Evolutionary conservation across 1,140 invertebrate species (phyloP), one percentile per base, ranked within the genome.

Genomic region (Orius laevigatus): DNA sequence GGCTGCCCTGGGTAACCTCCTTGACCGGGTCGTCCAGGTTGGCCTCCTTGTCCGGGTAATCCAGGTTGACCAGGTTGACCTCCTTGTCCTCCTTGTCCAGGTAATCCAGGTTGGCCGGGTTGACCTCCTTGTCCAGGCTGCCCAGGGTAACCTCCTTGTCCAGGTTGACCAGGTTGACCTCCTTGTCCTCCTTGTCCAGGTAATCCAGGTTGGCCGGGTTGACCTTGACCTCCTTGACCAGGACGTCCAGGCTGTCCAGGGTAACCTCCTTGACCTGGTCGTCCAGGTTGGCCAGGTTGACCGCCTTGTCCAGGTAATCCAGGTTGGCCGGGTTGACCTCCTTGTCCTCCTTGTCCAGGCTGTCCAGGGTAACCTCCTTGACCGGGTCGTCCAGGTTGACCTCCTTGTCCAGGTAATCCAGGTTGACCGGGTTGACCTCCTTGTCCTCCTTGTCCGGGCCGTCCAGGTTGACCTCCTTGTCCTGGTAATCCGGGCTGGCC

Each of bases 121-220:
- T n/a, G n/a, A n/a, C n/a, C n/a, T n/a, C n/a, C n/a, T n/a, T n/a
- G 18, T 2, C 54, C 54, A 43, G 54, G 52, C 41, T 40, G 35
- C 31, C 20, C 38, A 16, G 36, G 25, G 10, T 15, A 14, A 11
- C 53, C n/a, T 49, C 50, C 49, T 15, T 4, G 19, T 14, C 51
- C 49, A 36, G 57, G 49, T n/a, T 54, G 32, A 44, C 48, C 56
- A 53, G 59, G 57, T 40, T 48, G 11, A 31, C 56, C 52, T 46
- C 51, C 33, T 15, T 35, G 9, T n/a, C 56, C 48, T 41, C 56
- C 55, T 49, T 55, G 25, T 34, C 56, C 58, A 11, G 48, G 40
- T 44, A 20, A 36, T 33, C 54, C 56, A 39, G 55, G 51, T 9
- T 48, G 39, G 14, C 55, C 44, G n/a, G n/a, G n/a, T 42, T 54